These are phyloP conservation scores for Peromyscus leucopus DNA, from an alignment of 2,113 vertebrate species.

Conservation along the genomic window DNA sequence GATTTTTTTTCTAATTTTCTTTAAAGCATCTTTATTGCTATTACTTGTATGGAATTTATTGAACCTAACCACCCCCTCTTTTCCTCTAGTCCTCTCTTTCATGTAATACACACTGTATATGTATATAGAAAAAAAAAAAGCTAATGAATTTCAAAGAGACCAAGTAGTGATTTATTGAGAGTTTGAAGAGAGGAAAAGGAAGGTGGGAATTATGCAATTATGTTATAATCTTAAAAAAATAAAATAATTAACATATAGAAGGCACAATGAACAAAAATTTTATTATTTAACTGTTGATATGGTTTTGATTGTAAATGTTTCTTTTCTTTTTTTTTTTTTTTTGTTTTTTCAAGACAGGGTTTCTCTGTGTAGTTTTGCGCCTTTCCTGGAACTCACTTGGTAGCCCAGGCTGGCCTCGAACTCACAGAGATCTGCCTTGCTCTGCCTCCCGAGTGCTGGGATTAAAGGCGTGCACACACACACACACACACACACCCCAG, in stretches of 20 bases:
- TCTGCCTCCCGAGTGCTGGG: too few species aligned
- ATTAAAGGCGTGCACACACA: too few species aligned
- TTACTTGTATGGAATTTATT: not conserved
- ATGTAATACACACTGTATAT: not conserved
- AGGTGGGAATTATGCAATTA: not conserved
- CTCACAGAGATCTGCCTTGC: too few species aligned
- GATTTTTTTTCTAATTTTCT: not conserved
- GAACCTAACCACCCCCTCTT: rapidly evolving
- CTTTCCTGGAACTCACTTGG: too few species aligned
- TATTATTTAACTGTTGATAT: not conserved
- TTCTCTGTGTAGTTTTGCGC: too few species aligned
- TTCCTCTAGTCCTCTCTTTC: not conserved
- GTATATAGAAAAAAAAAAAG: not conserved
- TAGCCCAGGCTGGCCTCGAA: too few species aligned
- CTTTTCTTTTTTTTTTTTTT: too few species aligned
- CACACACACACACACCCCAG: too few species aligned
- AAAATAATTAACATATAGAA: not conserved
- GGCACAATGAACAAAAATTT: not conserved
- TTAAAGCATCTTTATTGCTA: not conserved
- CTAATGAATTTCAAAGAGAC: not conserved
- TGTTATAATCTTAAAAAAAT: not conserved
- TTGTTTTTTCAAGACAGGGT: too few species aligned
- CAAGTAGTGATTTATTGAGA: not conserved
- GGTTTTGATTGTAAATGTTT: not conserved
- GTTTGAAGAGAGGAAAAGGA: not conserved